Percentiles rank a stretch among this genome's conserved stretches.
Conservation (phyloP, 2,797 vertebrate species). For the Phylloscopus collybita region DNA sequence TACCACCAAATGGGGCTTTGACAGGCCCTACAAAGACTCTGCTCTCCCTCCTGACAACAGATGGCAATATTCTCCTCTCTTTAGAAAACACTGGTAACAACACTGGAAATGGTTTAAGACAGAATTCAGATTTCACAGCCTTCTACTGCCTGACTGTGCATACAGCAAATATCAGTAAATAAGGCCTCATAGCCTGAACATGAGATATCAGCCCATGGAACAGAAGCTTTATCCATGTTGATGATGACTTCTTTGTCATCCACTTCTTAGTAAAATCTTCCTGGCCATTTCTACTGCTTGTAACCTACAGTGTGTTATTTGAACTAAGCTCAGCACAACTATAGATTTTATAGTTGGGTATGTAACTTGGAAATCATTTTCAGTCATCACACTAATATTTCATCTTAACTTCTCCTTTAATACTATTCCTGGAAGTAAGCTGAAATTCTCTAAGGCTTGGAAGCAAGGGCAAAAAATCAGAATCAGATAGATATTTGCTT, state of each 20-base stretch:
- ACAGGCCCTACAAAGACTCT: background rate
- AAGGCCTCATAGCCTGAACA: background rate
- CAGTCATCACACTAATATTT: background rate
- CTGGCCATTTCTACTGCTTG: background rate
- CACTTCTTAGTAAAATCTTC: background rate
- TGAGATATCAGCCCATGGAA: background rate
- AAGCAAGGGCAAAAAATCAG: background rate
- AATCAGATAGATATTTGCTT: background rate
- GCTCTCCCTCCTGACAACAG: background rate
- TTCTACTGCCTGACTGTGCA: background rate
- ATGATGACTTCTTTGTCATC: background rate
- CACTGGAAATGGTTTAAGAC: background rate
- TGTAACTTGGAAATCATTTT: background rate
- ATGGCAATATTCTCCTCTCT: conserved; percentile 2
- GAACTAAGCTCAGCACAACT: background rate
- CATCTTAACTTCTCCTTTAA: background rate
- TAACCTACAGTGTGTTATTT: background rate
- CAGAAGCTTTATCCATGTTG: background rate
- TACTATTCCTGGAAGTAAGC: background rate
- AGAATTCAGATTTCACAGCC: background rate
- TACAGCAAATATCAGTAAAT: background rate
- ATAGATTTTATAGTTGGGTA: background rate
- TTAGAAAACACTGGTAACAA: background rate
- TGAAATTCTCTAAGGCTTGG: background rate
- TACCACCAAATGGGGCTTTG: background rate